These are phyloP conservation scores for Ptiloglossa arizonensis DNA, from an alignment of 1,140 invertebrate genomes.

Conservation along the genomic window DNA sequence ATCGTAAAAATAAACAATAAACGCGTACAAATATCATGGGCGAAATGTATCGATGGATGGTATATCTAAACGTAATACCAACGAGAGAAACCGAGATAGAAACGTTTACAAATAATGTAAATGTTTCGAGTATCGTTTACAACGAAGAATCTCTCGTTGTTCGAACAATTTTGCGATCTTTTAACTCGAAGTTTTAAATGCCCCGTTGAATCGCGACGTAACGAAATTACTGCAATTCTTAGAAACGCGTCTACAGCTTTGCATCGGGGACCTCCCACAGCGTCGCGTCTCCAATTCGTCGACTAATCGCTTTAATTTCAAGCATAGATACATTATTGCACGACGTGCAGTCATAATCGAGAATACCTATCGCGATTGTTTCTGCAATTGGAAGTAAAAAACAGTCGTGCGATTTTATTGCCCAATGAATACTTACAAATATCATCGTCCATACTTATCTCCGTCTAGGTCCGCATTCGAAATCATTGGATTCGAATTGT, in stretches of 20 bases:
- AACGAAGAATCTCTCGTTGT: background rate
- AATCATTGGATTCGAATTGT: background rate
- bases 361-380: background rate
- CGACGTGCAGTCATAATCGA: background rate
- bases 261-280: slow-evolving; percentile 29
- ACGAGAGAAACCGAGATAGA: background rate
- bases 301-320: slow-evolving; percentile 25
- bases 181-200: background rate
- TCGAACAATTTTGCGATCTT: slow-evolving; percentile 1
- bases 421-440: slow-evolving; percentile 57
- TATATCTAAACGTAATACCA: too few species aligned
- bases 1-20: background rate
- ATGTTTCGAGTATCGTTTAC: slow-evolving; percentile 4
- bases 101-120: slow-evolving; percentile 3
- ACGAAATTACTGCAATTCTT: slow-evolving; percentile 43
- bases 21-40: too few species aligned
- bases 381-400: background rate
- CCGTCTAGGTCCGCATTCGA: slow-evolving; percentile 2
- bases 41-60: too few species aligned
- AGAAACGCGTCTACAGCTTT: slow-evolving; percentile 29
- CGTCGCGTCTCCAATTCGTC: slow-evolving; percentile 30
- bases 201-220: background rate
- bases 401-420: background rate
- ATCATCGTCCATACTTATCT: slow-evolving; percentile 50
- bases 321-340: background rate